Base-by-base conservation (phyloP, 1,140 invertebrate genomes). In the Arion vulgaris region DNA sequence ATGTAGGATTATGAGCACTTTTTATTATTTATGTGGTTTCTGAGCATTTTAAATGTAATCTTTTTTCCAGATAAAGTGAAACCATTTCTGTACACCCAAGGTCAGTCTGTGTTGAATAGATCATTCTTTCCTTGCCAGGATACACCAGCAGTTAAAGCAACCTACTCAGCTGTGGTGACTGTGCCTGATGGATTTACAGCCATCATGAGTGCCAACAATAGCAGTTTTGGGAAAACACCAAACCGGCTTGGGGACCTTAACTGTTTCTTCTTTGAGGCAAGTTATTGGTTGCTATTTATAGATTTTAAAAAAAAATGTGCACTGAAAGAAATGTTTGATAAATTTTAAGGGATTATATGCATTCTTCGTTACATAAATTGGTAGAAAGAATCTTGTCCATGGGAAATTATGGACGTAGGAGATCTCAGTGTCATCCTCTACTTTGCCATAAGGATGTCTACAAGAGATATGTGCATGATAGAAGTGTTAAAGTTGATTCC, bases 71-170 rank as follows among this genome's bases (percentile, higher is more conserved):
- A 96, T 57, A 96, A 96, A 92, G 94, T 94, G 86, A 93, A 96
- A 90, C 97, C 97, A 0, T 98, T 96, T 90, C 88, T 98, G 86
- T 98, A 96, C 93, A 97, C 96, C 82, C 97, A 98, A 91, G 97
- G 96, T 73, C 90, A 97, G 95, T 95, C 97, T 11, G 97, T 98
- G 86, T 95, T 97, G 93, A 92, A 93, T 71, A 77, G 83, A 32
- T 83, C 71, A 0, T 86, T 84, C 77, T 86, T 98, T 26, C 97
- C 98, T 9, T 98, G 97, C 89, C 97, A 98, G 94, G 98, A 99
- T 93, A 96, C 97, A 0, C 97, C 97, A 4, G 94, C 94, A 26
- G 95, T 97, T 0, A 99, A 99, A 93, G 94, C 95, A 76, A 95
- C 96, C 0, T 98, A 97, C 89, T 94, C 94, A 79, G 97, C 97